Percentiles rank a stretch among this genome's conserved stretches.
Evolutionary conservation across 2,113 vertebrate genomes (phyloP).

Genomic region (Cinclus cinclus): DNA sequence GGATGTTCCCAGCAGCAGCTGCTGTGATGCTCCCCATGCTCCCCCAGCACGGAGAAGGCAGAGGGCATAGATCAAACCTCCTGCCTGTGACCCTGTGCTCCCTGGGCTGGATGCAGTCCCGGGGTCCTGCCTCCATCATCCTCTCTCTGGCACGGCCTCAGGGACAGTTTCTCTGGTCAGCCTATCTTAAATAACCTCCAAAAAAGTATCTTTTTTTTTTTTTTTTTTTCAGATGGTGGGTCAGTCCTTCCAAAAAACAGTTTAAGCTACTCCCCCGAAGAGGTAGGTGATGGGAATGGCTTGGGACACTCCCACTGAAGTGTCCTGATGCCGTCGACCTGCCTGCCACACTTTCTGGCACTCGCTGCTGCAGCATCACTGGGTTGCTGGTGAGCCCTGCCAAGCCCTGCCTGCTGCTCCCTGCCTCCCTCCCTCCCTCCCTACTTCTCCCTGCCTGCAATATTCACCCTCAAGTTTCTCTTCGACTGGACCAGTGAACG

Average conservation of each 20-base stretch:
- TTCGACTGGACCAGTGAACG: rapidly evolving
- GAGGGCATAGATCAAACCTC: rapidly evolving
- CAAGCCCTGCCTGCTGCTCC: not conserved
- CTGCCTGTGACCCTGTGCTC: not conserved
- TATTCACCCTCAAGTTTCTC: not conserved
- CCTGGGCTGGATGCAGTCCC: not conserved
- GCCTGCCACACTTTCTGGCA: not conserved
- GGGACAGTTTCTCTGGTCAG: not conserved
- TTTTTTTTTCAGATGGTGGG: not conserved
- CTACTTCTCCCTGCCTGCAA: not conserved
- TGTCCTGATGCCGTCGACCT: rapidly evolving
- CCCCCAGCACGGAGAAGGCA: not conserved
- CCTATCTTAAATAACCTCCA: not conserved
- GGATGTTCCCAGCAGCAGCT: conserved; percentile 23
- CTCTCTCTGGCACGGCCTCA: not conserved
- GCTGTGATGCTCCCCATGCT: not conserved
- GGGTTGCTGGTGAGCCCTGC: not conserved
- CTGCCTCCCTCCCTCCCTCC: not conserved
- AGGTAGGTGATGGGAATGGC: not conserved
- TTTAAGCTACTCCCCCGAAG: rapidly evolving
- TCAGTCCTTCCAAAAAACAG: not conserved
- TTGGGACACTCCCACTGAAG: not conserved
- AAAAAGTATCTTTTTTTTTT: too few species aligned
- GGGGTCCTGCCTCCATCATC: not conserved
- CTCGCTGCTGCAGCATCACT: not conserved